Evolutionary conservation across 2,888 invertebrate genomes (phyloP), one percentile per base, ranked within the genome.

Genomic region (Eupithecia exiguata): DNA sequence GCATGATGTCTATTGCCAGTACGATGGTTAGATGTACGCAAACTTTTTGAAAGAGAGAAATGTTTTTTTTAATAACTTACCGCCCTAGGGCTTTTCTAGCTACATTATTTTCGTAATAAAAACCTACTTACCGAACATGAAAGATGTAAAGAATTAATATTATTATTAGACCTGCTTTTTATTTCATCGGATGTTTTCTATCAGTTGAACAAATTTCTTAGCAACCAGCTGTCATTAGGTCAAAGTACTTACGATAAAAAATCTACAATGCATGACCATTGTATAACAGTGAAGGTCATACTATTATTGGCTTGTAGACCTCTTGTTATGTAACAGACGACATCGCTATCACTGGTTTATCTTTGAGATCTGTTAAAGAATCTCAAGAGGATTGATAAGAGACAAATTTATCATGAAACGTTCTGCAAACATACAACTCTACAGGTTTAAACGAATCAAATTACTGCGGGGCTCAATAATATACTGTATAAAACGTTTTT

Each of bases 301-400:
- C n/a, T 12, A 21, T 53, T 53, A 21, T 46, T 63, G 49, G 40
- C 43, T n/a, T 68, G 68, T 72, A 30, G 3, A n/a, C 46, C 63
- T 30, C 49, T 72, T 68, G 43, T 68, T 72, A 68, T 38, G 68
- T 63, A n/a, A 72, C 65, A 69, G 72, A 69, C 36, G 25, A 16
- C 61, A 66, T 9, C 30, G 35, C 12, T 25, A 58, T 58, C 58
- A 14, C 58, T 14, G 4, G 5, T 53, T 58, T 58, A 58, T 58
- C 58, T 58, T 58, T 58, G 25, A 58, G 1, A 58, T 25, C 58
- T 58, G 25, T 58, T 40, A 12, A 25, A 7, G 25, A 5, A 58
- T 25, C 58, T 58, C 21, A 25, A 58, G 58, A 58, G 25, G 58
- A 3, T 25, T 25, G 21, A 53, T n/a, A n/a, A n/a, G 10, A 21